Evolutionary conservation across 2,888 invertebrate species (phyloP).

Genomic region (Oxyteleia sp.): DNA sequence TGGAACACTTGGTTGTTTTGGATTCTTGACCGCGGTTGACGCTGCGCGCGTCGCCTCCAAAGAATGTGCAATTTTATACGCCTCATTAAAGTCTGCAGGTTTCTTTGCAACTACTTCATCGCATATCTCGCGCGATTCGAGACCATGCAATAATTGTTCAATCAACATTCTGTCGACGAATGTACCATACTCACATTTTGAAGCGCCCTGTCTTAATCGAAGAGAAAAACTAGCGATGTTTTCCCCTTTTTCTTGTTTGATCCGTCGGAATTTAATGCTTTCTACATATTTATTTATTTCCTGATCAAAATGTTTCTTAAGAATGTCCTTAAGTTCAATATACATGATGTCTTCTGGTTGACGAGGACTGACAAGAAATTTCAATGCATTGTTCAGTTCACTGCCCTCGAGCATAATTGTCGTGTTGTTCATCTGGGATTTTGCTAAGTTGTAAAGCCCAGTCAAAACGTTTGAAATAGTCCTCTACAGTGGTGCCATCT

Average conservation of each 20-base stretch:
- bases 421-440: constrained; percentile 24
- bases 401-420: constrained; percentile 47
- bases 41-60: constrained; percentile 55
- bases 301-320: constrained; percentile 46
- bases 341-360: constrained; percentile 21
- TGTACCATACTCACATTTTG: constrained; percentile 54
- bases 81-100: constrained; percentile 40
- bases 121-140: constrained; percentile 39
- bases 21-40: too few relatives aligned
- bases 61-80: constrained; percentile 54
- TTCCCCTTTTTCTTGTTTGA: constrained; percentile 39
- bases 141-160: constrained; percentile 56
- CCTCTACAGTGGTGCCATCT: constrained; percentile 39
- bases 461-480: constrained; percentile 60
- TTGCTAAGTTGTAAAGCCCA: constrained; percentile 42
- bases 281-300: constrained; percentile 62
- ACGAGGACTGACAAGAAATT: constrained; percentile 41
- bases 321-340: constrained; percentile 9
- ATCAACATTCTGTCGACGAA: constrained; percentile 63
- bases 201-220: constrained; percentile 53
- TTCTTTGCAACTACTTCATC: constrained; percentile 65
- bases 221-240: constrained; percentile 55
- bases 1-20: too few relatives aligned
- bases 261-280: constrained; percentile 60
- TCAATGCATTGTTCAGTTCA: constrained; percentile 55